phyloP scores from a whole-genome alignment of 2,113 vertebrate genomes.

The Numida meleagris region DNA sequence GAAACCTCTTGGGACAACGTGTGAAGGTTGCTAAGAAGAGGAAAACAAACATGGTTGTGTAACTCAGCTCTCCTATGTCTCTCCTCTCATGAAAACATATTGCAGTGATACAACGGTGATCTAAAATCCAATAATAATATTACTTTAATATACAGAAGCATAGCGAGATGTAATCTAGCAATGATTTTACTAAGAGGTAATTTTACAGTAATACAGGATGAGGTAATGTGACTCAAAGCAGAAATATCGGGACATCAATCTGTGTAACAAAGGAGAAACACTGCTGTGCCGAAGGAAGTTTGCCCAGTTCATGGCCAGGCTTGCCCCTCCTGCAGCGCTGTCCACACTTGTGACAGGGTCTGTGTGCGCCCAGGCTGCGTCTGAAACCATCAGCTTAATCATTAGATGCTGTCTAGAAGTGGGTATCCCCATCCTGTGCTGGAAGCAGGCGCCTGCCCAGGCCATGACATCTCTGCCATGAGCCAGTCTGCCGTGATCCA shows the following conservation, averaged over 20 bases:
- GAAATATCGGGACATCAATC: neutral
- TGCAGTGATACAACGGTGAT: neutral
- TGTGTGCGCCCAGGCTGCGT: rapidly evolving
- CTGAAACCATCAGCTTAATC: neutral
- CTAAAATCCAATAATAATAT: neutral
- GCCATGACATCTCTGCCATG: neutral
- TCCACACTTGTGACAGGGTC: rapidly evolving
- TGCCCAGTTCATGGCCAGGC: neutral
- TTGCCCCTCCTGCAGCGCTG: rapidly evolving
- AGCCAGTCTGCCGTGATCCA: neutral
- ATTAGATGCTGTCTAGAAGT: rapidly evolving
- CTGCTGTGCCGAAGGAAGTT: neutral
- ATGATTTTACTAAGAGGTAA: neutral
- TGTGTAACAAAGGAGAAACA: neutral
- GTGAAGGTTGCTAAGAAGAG: slow-evolving; percentile 44
- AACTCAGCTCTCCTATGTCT: neutral
- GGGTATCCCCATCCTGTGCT: rapidly evolving
- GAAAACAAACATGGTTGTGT: slow-evolving; percentile 41
- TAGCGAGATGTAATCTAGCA: rapidly evolving
- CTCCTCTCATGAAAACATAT: neutral
- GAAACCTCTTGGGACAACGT: neutral
- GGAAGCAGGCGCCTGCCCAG: neutral
- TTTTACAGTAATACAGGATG: neutral
- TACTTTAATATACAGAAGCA: neutral
- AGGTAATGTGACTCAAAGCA: neutral